phyloP scores from a whole-genome alignment of 1,140 invertebrate species.

The Lordiphosa collinella region DNA sequence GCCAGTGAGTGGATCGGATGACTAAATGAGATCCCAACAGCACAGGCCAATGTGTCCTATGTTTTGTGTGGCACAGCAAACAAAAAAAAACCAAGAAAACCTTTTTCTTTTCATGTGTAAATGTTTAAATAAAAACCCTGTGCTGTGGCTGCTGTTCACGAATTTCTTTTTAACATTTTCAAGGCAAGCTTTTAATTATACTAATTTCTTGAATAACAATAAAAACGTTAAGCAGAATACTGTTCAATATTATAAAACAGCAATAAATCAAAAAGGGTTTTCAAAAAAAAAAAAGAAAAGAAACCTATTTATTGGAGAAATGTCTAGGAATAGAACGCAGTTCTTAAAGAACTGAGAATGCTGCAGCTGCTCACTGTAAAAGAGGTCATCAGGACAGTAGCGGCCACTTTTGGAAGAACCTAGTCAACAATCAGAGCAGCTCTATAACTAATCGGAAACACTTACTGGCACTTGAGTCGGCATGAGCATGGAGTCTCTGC shows the following conservation, averaged over 20 bases:
- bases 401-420: too few relatives aligned
- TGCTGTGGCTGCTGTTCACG: constrained; percentile 31
- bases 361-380: too few relatives aligned
- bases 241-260: constrained; percentile 28
- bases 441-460: too few relatives aligned
- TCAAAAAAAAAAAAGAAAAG: constrained; percentile 29
- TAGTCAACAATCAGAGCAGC: too few relatives aligned
- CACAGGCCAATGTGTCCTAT: constrained; percentile 41
- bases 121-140: constrained; percentile 21
- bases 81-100: constrained; percentile 32
- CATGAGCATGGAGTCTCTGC: too few relatives aligned
- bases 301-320: neutral
- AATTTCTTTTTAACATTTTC: constrained; percentile 17
- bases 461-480: too few relatives aligned
- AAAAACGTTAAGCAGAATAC: constrained; percentile 16
- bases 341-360: too few relatives aligned
- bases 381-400: too few relatives aligned
- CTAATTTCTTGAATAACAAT: constrained; percentile 22
- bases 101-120: constrained; percentile 21
- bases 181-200: constrained; percentile 27
- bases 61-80: constrained; percentile 5
- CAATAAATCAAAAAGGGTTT: constrained; percentile 68
- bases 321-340: too few relatives aligned
- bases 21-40: constrained; percentile 30
- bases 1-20: constrained; percentile 25